A percentile compares a stretch with the other conserved stretches of the same genome.
Evolutionary conservation across 2,113 vertebrate genomes (phyloP).

Genomic region (Leptobrachium ailaonicum): DNA sequence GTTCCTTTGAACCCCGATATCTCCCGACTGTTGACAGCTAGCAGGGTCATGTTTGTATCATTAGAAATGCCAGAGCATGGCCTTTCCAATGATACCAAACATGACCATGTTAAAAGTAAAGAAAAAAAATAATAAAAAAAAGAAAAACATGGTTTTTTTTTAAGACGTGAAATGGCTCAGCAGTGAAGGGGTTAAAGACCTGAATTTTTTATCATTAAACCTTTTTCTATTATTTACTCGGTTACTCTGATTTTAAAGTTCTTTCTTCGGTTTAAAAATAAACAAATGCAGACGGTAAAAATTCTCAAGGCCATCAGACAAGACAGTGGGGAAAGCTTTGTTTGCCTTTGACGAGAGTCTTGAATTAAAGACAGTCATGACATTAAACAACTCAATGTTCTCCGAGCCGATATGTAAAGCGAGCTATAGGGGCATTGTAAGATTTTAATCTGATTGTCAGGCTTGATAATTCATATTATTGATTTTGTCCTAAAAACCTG

Average conservation of each 20-base stretch:
- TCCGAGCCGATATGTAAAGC: constrained; percentile 9
- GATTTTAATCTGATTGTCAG: constrained; percentile 36
- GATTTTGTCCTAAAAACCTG: constrained; percentile 45
- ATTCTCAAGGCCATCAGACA: neutral
- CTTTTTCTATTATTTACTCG: too few relatives aligned
- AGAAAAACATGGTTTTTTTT: too few relatives aligned
- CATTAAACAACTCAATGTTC: constrained; percentile 19
- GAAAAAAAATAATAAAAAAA: too few relatives aligned
- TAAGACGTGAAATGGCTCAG: too few relatives aligned
- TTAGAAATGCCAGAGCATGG: too few relatives aligned
- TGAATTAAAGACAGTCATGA: constrained; percentile 15
- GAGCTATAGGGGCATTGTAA: constrained; percentile 14
- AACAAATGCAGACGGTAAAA: neutral
- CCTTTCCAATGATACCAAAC: too few relatives aligned
- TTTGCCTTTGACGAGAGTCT: constrained; percentile 21
- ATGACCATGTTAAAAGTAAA: too few relatives aligned
- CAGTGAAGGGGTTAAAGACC: too few relatives aligned
- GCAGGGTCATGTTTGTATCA: too few relatives aligned
- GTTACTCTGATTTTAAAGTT: neutral
- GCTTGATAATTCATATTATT: constrained; percentile 41
- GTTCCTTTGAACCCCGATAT: too few relatives aligned
- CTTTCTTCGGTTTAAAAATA: neutral
- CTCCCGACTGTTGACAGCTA: too few relatives aligned
- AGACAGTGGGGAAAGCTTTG: constrained; percentile 3
- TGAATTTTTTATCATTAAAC: neutral